Base-by-base conservation (phyloP, 2,888 invertebrate species). In the Latheticus oryzae region DNA sequence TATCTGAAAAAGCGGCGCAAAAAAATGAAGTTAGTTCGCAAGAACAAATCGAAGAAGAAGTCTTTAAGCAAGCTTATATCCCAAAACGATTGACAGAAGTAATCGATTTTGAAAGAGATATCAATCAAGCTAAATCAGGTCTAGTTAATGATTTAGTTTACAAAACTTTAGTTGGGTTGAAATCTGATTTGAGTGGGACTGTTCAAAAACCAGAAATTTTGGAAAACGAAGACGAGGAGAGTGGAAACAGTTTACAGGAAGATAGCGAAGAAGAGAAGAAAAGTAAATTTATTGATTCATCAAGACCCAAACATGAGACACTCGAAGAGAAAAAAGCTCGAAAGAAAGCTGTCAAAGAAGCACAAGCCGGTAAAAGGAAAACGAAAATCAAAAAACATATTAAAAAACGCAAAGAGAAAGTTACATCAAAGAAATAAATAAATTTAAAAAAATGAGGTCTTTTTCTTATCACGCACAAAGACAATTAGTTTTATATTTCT, bases 81-180 rank as follows among this genome's bases (percentile, higher is more conserved):
- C 98, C 98, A 0, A 90, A 95, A 75, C 87, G 91, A 63, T 83
- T 99, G 52, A 90, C 90, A 64, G 93, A 98, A 83, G 96, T 95
- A 2, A 84, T 89, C 15, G 87, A 95, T 76, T 87, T 88, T 74
- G 95, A 95, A 75, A 79, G 93, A 17, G 97, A 99, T 76, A 91
- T 94, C 43, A 85, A 81, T 43, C 85, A 90, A 71, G 91, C 89
- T 0, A 90, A 93, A 75, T 80, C 86, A 50, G 93, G 93, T 9
- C 83, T 86, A 42, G 82, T 84, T 13, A 83, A 85, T 30, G 87
- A 91, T 72, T 82, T 95, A 7, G 85, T 90, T 38, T 97, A 96
- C 76, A 91, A 91, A 71, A 95, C 92, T 59, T 83, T 97, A 40
- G 87, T 92, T 8, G 96, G 95, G 0, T 82, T 96, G 54, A 91